Evolutionary conservation across 2,888 invertebrate species (phyloP).

Genomic region (Drosophila atroscutellata): DNA sequence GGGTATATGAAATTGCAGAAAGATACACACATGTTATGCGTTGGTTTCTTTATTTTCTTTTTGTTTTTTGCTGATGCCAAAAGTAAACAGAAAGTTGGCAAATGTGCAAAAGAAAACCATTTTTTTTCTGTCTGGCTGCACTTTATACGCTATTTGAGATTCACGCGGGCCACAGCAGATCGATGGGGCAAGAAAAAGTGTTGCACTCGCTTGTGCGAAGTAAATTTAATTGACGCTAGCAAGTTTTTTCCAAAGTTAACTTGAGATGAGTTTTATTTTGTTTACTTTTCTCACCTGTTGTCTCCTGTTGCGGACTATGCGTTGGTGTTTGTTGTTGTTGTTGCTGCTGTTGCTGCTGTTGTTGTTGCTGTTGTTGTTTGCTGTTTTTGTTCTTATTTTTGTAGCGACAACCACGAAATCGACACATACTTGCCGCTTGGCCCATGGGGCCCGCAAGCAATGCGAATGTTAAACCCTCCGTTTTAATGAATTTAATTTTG

Average conservation of each 20-base stretch:
- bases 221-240: conserved; percentile 42
- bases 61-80: conserved; percentile 49
- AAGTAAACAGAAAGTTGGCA: conserved; percentile 78
- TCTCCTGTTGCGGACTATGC: conserved; percentile 52
- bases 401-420: conserved; percentile 91
- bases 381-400: conserved; percentile 88
- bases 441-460: conserved; percentile 88
- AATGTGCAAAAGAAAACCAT: conserved; percentile 59
- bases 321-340: conserved; percentile 46
- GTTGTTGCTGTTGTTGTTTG: conserved; percentile 60
- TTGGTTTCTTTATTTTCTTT: conserved; percentile 27
- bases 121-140: background rate
- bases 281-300: conserved; percentile 65
- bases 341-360: conserved; percentile 50
- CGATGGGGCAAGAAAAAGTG: conserved; percentile 24
- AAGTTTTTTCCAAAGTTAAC: conserved; percentile 29
- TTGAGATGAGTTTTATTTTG: conserved; percentile 3
- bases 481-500: conserved; percentile 84
- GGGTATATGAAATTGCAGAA: conserved; percentile 27
- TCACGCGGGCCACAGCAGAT: conserved; percentile 20
- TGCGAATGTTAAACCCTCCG: conserved; percentile 85
- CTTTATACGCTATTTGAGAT: conserved; percentile 9
- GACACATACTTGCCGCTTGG: conserved; percentile 93
- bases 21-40: conserved; percentile 35
- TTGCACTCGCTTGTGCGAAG: conserved; percentile 22